Conservation (phyloP, 2,797 vertebrate genomes). For the Macropus fuliginosus region DNA sequence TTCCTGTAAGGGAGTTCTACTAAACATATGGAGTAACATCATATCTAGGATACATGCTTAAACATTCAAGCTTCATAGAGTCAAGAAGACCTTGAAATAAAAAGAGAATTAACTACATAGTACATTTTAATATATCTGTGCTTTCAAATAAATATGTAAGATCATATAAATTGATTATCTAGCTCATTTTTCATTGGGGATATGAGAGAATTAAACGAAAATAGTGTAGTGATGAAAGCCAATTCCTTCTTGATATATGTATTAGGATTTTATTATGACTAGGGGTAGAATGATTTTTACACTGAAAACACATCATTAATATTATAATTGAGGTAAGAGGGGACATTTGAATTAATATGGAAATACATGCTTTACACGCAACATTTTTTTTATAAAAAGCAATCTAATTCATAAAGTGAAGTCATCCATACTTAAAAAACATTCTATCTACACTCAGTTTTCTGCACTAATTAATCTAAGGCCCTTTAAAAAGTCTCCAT, state of each 20-base stretch:
- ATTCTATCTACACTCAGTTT: background rate
- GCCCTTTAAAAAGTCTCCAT: constrained; percentile 58
- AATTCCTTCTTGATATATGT: constrained; percentile 22
- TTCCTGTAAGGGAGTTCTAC: background rate
- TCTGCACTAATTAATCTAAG: constrained; percentile 16
- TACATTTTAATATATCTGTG: background rate
- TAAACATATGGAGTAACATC: background rate
- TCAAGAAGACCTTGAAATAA: background rate
- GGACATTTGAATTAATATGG: constrained; percentile 42
- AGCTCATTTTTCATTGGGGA: background rate
- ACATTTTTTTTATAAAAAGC: background rate
- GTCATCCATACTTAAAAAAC: background rate
- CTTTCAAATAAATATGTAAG: background rate
- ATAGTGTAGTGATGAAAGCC: constrained; percentile 13
- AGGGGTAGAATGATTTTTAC: constrained; percentile 25
- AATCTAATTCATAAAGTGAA: background rate
- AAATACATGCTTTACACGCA: constrained; percentile 56
- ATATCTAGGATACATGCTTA: background rate
- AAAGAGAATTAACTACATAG: background rate
- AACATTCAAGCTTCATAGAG: background rate
- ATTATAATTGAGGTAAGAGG: constrained; percentile 5
- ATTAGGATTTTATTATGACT: constrained; percentile 42
- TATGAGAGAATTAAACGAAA: constrained; percentile 40
- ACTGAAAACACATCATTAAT: constrained; percentile 35
- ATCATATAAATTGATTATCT: background rate